Conservation (phyloP, 2,113 vertebrate species). For the Sorex araneus region DNA sequence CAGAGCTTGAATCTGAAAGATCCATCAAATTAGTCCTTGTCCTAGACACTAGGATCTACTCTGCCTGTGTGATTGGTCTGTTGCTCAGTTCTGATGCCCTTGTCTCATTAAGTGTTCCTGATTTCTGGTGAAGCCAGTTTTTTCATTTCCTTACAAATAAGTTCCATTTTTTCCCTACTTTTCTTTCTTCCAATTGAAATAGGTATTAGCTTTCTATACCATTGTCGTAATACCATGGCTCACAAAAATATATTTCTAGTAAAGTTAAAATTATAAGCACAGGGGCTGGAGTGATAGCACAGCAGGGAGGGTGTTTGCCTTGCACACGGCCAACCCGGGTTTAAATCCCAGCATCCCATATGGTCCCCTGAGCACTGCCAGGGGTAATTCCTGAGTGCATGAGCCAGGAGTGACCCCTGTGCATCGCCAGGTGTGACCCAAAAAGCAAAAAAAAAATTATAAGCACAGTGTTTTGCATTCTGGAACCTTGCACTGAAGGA, state of each 20-base stretch:
- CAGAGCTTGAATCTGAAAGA: not conserved
- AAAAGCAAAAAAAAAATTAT: too few relatives aligned
- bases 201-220: slow-evolving; percentile 18
- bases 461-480: slow-evolving; percentile 35
- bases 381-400: too few relatives aligned
- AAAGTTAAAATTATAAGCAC: slow-evolving; percentile 35
- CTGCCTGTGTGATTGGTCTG: not conserved
- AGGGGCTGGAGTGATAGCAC: too few relatives aligned
- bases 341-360: too few relatives aligned
- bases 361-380: too few relatives aligned
- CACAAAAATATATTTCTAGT: not conserved
- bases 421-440: too few relatives aligned
- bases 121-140: not conserved
- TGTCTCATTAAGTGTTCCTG: slow-evolving; percentile 23
- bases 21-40: not conserved
- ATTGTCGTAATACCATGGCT: slow-evolving; percentile 13
- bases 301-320: too few relatives aligned
- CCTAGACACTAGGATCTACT: not conserved
- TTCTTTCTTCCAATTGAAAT: not conserved
- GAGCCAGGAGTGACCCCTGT: too few relatives aligned
- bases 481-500: not conserved
- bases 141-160: slow-evolving; percentile 56
- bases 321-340: too few relatives aligned
- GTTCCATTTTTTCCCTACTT: not conserved
- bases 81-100: not conserved